Evolutionary conservation across 2,113 vertebrate species (phyloP), one percentile per base, ranked within the genome.

Genomic region (Pimephales promelas): DNA sequence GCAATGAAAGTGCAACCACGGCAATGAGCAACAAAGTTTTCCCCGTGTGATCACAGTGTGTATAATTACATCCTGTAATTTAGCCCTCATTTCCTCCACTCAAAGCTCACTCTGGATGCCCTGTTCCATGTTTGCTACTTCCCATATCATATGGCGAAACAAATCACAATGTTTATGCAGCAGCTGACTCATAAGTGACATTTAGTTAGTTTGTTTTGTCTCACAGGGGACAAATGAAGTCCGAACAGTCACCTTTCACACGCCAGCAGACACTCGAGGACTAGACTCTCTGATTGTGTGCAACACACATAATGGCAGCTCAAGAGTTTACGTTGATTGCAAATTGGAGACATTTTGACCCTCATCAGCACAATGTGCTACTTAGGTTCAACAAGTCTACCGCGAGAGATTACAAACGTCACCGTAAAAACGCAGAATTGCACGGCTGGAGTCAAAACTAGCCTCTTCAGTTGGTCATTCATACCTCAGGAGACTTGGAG

Each of bases 341-440:
- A 80, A 80, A 80, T 80, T 34, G 78, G 24, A 45, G 43, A 47
- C 61, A 1, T 52, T 49, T 61, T 80, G 78, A 80, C 61, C 45
- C 78, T 80, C 61, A 80, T 66, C 78, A 80, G 78, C 61, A 34
- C 61, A 61, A 31, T 52, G 34, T 11, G 43, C 78, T 26, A 66
- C 40, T 66, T 80, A 66, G 45, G 78, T 52, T 80, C 78, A 80
- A 47, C 59, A 80, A 47, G 75, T 22, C 78, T 52, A 47, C 43
- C 20, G 0, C 20, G 24, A 66, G 61, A 52, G 78, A 52, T 79
- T 79, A 45, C 24, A 62, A 62, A 79, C 75, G 28, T 78, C n/a
- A 78, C 13, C 7, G 8, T 78, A 28, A 61, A 36, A 77, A n/a
- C 18, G 16, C 26, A 66, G 24, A 66, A 52, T 8, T 45, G 61